Percentiles rank a stretch among this genome's conserved stretches.
Evolutionary conservation across 2,113 vertebrate genomes (phyloP).

Genomic region (Chaetodon auriga): DNA sequence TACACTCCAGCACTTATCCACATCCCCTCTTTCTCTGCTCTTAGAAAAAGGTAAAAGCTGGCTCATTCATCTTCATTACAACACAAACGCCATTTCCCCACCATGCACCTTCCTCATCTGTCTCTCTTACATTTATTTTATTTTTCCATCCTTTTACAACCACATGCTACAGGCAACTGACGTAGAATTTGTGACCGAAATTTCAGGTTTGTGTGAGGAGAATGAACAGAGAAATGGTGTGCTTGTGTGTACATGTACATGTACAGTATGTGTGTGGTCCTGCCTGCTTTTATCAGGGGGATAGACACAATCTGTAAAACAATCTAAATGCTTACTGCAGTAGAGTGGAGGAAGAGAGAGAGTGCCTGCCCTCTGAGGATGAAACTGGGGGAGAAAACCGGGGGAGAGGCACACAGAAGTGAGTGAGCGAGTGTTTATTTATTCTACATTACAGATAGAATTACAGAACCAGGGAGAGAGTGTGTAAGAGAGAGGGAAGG

Average conservation of each 20-base stretch:
- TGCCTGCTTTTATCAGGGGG: slow-evolving; percentile 41
- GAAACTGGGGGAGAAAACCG: slow-evolving; percentile 5
- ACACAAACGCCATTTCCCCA: slow-evolving; percentile 45
- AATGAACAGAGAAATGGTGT: slow-evolving; percentile 8
- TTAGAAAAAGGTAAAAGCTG: slow-evolving; percentile 28
- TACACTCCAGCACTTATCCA: slow-evolving; percentile 18
- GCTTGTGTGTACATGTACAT: slow-evolving; percentile 22
- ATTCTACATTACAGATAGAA: neutral
- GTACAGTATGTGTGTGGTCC: slow-evolving; percentile 38
- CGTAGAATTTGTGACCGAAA: slow-evolving; percentile 8
- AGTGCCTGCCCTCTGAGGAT: neutral
- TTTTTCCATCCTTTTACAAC: slow-evolving; percentile 24
- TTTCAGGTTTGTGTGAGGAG: slow-evolving; percentile 10
- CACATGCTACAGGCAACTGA: slow-evolving; percentile 14
- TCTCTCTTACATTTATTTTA: slow-evolving; percentile 54
- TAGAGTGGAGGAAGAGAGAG: slow-evolving; percentile 11
- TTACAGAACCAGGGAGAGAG: slow-evolving; percentile 12
- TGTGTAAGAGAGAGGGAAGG: neutral
- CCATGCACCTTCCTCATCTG: slow-evolving; percentile 38
- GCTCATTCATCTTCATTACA: slow-evolving; percentile 68
- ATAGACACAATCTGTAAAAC: slow-evolving; percentile 59
- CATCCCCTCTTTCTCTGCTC: slow-evolving; percentile 7
- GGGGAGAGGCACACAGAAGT: neutral
- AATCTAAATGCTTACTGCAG: slow-evolving; percentile 57
- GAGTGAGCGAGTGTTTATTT: neutral